phyloP scores from a whole-genome alignment of 2,888 invertebrate genomes.

The Mycalesis mineus region DNA sequence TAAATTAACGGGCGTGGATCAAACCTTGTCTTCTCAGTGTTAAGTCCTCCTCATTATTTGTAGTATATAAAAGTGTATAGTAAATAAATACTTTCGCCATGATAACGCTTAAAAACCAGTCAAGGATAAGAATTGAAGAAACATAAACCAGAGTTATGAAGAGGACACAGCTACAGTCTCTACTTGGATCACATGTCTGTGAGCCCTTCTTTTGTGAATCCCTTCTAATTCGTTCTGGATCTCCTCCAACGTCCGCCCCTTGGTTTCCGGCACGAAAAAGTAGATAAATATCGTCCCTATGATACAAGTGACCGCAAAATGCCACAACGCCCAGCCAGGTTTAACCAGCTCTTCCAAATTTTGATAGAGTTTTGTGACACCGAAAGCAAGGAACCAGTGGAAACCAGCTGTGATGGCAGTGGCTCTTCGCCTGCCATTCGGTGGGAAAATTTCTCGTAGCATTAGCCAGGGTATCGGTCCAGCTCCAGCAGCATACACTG shows the following conservation, averaged over 20 bases:
- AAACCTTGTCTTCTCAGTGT: too few relatives aligned
- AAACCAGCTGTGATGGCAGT: conserved; percentile 82
- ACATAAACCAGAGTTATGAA: not conserved
- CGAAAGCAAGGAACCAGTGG: conserved; percentile 84
- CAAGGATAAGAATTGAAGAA: too few relatives aligned
- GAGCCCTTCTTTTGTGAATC: conserved; percentile 58
- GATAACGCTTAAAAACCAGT: too few relatives aligned
- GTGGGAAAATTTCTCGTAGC: conserved; percentile 82
- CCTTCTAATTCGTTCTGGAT: conserved; percentile 76
- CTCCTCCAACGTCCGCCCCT: conserved; percentile 75
- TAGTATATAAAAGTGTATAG: too few relatives aligned
- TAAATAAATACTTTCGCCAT: too few relatives aligned
- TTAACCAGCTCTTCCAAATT: conserved; percentile 75
- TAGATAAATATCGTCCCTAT: conserved; percentile 80
- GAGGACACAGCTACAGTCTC: conserved; percentile 51
- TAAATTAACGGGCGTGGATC: too few relatives aligned
- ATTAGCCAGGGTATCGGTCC: conserved; percentile 87
- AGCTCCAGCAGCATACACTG: conserved; percentile 81
- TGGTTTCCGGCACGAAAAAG: conserved; percentile 83
- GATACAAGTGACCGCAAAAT: conserved; percentile 80
- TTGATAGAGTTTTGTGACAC: conserved; percentile 80
- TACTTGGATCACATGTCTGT: conserved; percentile 68
- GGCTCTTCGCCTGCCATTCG: conserved; percentile 80
- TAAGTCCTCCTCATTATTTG: too few relatives aligned
- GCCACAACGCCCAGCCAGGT: conserved; percentile 81